These are phyloP conservation scores for Rhinogobius similis DNA, from an alignment of 2,113 vertebrate species.

Conservation along the genomic window DNA sequence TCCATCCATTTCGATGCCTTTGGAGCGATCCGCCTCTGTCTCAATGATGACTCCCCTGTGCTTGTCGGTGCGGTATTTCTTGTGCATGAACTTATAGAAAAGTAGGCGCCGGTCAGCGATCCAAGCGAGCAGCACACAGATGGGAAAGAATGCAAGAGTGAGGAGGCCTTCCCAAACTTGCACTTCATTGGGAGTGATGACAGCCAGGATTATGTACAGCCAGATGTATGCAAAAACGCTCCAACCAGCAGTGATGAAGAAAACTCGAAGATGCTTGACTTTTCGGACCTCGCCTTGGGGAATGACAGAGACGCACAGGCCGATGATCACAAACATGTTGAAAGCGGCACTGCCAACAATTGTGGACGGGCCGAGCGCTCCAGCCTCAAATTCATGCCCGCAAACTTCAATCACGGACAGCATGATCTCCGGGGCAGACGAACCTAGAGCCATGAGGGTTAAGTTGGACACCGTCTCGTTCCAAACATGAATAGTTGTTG, in stretches of 20 bases:
- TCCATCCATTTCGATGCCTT: constrained; percentile 99
- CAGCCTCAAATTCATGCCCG: constrained; percentile 90
- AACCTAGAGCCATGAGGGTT: constrained; percentile 97
- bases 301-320: constrained; percentile 93
- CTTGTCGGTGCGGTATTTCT: constrained; percentile 95
- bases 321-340: constrained; percentile 99
- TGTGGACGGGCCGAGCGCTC: constrained; percentile 93
- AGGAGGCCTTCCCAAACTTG: constrained; percentile 98
- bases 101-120: constrained; percentile 91
- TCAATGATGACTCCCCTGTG: constrained; percentile 95
- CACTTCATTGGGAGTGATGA: constrained; percentile 94
- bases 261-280: constrained; percentile 95
- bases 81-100: constrained; percentile 97
- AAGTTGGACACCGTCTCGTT: constrained; percentile 98
- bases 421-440: constrained; percentile 95
- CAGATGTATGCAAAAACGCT: constrained; percentile 99
- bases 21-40: constrained; percentile 89
- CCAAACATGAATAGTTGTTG: constrained; percentile 93
- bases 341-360: constrained; percentile 98
- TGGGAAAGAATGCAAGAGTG: constrained; percentile 94
- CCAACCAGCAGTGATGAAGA: constrained; percentile 96
- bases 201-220: constrained; percentile 98
- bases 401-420: constrained; percentile 97
- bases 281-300: constrained; percentile 95
- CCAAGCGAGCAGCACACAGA: constrained; percentile 95